phyloP scores from a whole-genome alignment of 2,113 vertebrate genomes.

The Saccopteryx bilineata region DNA sequence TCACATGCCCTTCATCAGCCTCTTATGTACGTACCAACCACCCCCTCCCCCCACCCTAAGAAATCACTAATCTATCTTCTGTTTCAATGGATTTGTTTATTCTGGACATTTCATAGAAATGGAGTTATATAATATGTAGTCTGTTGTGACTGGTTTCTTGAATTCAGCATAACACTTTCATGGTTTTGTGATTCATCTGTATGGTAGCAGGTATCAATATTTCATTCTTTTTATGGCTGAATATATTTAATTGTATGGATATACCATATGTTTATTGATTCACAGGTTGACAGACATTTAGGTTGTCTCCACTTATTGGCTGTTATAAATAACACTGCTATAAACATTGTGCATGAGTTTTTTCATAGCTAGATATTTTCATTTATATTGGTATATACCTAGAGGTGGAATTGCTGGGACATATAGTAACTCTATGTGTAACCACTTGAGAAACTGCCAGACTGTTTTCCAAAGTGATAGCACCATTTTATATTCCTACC shows the following conservation, averaged over 20 bases:
- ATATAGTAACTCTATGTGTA: not conserved
- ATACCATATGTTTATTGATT: not conserved
- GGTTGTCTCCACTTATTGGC: not conserved
- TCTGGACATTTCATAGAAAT: not conserved
- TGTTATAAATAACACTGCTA: not conserved
- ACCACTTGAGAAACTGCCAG: not conserved
- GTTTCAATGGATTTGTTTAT: not conserved
- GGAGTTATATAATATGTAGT: not conserved
- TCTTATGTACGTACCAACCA: not conserved
- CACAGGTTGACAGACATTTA: not conserved
- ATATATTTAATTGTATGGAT: not conserved
- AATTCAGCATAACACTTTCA: not conserved
- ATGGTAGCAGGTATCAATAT: not conserved
- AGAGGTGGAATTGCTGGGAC: not conserved
- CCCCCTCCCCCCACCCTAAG: not conserved
- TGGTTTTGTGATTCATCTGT: not conserved
- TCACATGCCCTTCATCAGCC: not conserved
- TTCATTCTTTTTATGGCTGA: not conserved
- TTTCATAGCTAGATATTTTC: not conserved
- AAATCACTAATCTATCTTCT: not conserved
- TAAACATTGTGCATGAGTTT: not conserved
- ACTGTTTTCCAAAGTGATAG: not conserved
- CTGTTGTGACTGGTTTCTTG: not conserved
- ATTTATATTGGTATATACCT: not conserved
- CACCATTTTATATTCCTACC: not conserved